Base-by-base conservation (phyloP, 2,113 vertebrate genomes). In the Vidua macroura region DNA sequence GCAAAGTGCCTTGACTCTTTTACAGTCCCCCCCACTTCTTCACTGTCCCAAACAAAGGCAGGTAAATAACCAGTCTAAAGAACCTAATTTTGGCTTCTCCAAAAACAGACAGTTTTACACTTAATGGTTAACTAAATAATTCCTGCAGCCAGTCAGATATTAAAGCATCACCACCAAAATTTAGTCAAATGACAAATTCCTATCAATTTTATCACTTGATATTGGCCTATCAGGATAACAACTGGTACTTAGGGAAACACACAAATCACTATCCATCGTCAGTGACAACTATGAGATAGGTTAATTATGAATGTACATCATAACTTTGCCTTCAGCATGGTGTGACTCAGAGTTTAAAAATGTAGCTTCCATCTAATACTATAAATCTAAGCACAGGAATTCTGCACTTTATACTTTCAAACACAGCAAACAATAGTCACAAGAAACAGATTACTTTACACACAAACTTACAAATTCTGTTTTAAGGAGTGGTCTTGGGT, bases 301-400 rank as follows among this genome's bases (percentile, higher is more conserved):
- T 80, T 76, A 58, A 92, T 85, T 49, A 73, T 10, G 18, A 85
- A 87, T 21, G 27, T 51, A 39, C 19, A 69, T 68, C 27, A 30
- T 18, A 88, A 75, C 33, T 92, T 86, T 86, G 92, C 79, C 58
- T 83, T 92, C 43, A 89, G 58, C 27, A 46, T 20, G 8, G 12
- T 51, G 31, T 74, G 62, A 87, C 67, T 85, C 70, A 53, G 58
- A 76, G 90, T 64, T 43, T 0, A 85, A 82, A 86, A 82, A 93
- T 46, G 59, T 60, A 91, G 39, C 23, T 70, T 91, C 59, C 43
- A 80, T 55, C 53, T 51, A 83, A 74, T 55, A 46, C 56, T 62
- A 68, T 73, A 93, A 84, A 93, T 88, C 72, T 92, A 86, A 76
- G 46, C 28, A 83, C 12, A 68, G 46, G 74, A 95, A 86, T 85